Percentiles rank a stretch among this genome's conserved stretches.
Conservation (phyloP, 2,888 invertebrate species). For the Cataglyphis livida region DNA sequence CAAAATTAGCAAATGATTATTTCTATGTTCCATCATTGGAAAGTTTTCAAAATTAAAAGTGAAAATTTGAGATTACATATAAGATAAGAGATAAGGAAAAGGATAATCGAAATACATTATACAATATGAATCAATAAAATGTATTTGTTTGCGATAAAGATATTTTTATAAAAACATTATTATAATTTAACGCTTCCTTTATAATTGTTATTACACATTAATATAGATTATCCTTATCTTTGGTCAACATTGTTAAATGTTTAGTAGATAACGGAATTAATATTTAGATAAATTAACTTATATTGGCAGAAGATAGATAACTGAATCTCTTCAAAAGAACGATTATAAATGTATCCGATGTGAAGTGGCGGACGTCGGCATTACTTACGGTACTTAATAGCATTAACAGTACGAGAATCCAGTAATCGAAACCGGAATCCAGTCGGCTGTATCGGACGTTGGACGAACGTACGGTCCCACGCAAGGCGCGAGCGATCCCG, state of each 20-base stretch:
- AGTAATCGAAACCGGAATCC: constrained; percentile 55
- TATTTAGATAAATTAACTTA: constrained; percentile 25
- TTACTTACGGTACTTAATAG: constrained; percentile 53
- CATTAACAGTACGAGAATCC: constrained; percentile 42
- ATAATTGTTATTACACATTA: neutral
- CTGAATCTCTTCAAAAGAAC: neutral
- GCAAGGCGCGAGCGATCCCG: constrained; percentile 59
- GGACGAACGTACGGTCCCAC: constrained; percentile 29
- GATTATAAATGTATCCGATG: constrained; percentile 27
- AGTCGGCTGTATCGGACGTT: constrained; percentile 27
- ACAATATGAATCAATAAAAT: neutral
- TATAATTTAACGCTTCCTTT: neutral
- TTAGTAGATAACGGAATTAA: constrained; percentile 24
- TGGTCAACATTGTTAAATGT: neutral
- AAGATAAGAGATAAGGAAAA: neutral
- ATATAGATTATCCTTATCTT: constrained; percentile 11
- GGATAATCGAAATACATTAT: neutral
- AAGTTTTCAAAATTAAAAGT: neutral
- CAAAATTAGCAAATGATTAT: constrained; percentile 3
- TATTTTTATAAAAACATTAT: neutral
- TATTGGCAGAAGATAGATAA: neutral
- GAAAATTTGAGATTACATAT: neutral
- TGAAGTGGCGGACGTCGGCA: constrained; percentile 15
- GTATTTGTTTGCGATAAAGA: neutral
- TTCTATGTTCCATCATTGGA: neutral